Evolutionary conservation across 2,888 invertebrate species (phyloP).

Genomic region (Eurois occulta): DNA sequence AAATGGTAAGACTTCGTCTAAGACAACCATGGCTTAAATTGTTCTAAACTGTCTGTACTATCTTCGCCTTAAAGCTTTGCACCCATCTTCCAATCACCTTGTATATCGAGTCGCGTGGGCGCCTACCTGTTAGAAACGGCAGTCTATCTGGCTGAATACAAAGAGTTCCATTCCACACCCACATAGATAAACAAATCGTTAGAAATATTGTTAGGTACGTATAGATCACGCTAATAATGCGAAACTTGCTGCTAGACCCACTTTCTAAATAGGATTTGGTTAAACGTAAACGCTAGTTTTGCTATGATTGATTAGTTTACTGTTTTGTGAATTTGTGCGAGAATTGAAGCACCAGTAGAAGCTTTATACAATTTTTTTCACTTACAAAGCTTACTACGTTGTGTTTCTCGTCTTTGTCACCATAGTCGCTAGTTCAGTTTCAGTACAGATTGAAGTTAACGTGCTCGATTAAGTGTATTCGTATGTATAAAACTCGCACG

Average conservation of each 20-base stretch:
- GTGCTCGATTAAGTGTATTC: background rate
- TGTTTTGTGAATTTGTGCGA: background rate
- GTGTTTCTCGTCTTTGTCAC: background rate
- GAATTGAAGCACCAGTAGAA: background rate
- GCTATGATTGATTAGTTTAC: background rate
- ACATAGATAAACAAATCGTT: slow-evolving; percentile 53
- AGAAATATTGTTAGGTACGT: slow-evolving; percentile 17
- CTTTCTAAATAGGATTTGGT: slow-evolving; percentile 14
- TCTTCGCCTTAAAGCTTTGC: too few relatives aligned
- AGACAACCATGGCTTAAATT: too few relatives aligned
- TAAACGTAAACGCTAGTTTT: background rate
- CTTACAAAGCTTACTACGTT: background rate
- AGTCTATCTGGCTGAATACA: slow-evolving; percentile 54
- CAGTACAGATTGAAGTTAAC: background rate
- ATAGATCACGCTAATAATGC: slow-evolving; percentile 18
- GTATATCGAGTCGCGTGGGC: slow-evolving; percentile 60
- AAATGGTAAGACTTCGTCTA: too few relatives aligned
- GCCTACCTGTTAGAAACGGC: slow-evolving; percentile 63
- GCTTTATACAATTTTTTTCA: background rate
- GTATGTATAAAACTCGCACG: background rate
- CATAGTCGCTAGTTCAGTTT: background rate
- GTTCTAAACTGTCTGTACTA: too few relatives aligned
- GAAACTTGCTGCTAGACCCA: slow-evolving; percentile 14
- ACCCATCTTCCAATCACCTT: too few relatives aligned
- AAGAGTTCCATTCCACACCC: slow-evolving; percentile 54